These are phyloP conservation scores for Aleiodes leptofemur DNA, from an alignment of 2,888 invertebrate genomes.

Conservation along the genomic window DNA sequence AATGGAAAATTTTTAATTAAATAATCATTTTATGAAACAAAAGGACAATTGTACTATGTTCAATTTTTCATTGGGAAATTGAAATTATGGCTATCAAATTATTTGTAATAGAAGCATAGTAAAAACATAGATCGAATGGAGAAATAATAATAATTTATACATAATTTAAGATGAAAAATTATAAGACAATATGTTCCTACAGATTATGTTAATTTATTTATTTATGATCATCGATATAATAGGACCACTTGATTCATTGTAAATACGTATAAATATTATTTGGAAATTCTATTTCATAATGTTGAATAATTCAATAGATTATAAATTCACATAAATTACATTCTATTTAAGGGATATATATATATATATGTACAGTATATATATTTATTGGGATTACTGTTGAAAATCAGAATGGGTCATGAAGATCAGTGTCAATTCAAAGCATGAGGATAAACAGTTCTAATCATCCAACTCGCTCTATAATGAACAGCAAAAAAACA, in stretches of 20 bases:
- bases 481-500: background rate
- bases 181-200: slow-evolving; percentile 28
- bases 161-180: slow-evolving; percentile 8
- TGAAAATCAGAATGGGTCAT: background rate
- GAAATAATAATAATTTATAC: background rate
- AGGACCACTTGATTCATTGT: slow-evolving; percentile 13
- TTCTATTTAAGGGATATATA: slow-evolving; percentile 12
- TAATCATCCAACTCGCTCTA: slow-evolving; percentile 13
- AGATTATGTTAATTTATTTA: background rate
- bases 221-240: background rate
- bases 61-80: background rate
- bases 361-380: background rate
- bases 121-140: background rate
- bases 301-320: slow-evolving; percentile 13
- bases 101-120: background rate
- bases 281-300: slow-evolving; percentile 4
- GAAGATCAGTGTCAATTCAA: background rate
- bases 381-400: background rate
- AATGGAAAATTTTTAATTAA: slow-evolving; percentile 6
- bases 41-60: background rate
- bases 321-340: background rate
- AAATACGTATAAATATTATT: slow-evolving; percentile 24
- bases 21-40: slow-evolving; percentile 7
- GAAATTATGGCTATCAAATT: background rate
- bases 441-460: background rate